phyloP scores from a whole-genome alignment of 1,140 invertebrate genomes.

The Sycobia sp. region DNA sequence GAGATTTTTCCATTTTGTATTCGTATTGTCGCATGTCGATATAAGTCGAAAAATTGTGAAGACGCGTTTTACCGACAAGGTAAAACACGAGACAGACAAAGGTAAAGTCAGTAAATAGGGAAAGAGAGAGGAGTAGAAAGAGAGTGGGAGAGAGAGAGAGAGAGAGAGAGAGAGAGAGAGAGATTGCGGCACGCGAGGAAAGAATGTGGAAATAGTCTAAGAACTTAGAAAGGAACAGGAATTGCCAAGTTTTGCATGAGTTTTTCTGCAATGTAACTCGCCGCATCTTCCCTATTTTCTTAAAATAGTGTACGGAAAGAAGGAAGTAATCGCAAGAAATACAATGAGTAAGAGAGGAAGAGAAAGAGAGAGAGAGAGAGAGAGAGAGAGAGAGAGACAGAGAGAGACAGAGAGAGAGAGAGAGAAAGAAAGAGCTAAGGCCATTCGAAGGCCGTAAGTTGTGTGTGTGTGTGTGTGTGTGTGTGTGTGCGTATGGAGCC shows the following conservation, averaged over 20 bases:
- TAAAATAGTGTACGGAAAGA: no score
- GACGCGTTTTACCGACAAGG: no score
- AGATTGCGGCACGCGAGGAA: not conserved
- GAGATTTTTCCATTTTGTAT: no score
- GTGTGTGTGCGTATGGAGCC: no score
- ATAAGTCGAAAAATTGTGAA: no score
- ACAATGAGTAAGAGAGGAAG: not conserved
- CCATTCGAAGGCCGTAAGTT: not conserved
- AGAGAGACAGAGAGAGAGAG: not conserved
- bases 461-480: no score
- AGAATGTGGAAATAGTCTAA: slow-evolving; percentile 8
- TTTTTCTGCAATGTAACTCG: not conserved
- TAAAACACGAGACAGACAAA: no score
- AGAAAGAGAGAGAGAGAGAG: not conserved
- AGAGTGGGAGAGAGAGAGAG: no score
- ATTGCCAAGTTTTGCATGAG: slow-evolving; percentile 15
- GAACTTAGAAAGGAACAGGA: not conserved
- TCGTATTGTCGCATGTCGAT: no score
- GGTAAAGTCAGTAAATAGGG: no score
- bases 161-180: not conserved
- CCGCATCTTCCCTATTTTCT: not conserved
- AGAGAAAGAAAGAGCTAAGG: not conserved
- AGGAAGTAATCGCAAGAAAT: no score
- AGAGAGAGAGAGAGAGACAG: not conserved
- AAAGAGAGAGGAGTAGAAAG: no score